Evolutionary conservation across 2,888 invertebrate species (phyloP).

Genomic region (Eurytoma adleriae): DNA sequence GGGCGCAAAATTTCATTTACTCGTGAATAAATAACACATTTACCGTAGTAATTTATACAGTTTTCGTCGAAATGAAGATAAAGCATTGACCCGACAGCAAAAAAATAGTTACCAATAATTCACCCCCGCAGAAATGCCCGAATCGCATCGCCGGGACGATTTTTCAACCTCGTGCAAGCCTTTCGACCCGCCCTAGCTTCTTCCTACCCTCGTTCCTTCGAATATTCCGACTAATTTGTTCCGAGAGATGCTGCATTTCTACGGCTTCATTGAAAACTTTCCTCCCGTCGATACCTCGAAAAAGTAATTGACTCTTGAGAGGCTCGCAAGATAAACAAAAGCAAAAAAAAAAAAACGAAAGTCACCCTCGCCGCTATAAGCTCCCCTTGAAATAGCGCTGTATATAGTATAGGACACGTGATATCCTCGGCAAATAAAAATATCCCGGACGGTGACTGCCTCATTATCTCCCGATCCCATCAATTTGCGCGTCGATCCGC

Average conservation of each 20-base stretch:
- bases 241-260: constrained; percentile 1
- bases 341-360: neutral
- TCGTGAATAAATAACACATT: too few species aligned
- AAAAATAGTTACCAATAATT: neutral
- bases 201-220: neutral
- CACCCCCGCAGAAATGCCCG: neutral
- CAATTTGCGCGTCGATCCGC: constrained; percentile 26
- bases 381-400: too few species aligned
- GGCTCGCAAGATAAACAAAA: neutral
- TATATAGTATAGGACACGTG: neutral
- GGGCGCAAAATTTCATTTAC: too few species aligned
- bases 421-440: constrained; percentile 24
- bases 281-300: neutral
- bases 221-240: constrained; percentile 17
- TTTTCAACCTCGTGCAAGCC: neutral
- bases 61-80: neutral
- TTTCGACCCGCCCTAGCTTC: neutral
- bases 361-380: neutral
- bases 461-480: constrained; percentile 35
- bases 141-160: neutral
- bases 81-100: neutral
- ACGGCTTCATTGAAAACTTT: constrained; percentile 13
- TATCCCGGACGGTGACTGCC: neutral
- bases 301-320: neutral
- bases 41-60: neutral